Percentiles rank a stretch among this genome's conserved stretches.
Conservation (phyloP, 2,113 vertebrate species). For the Athene cunicularia region DNA sequence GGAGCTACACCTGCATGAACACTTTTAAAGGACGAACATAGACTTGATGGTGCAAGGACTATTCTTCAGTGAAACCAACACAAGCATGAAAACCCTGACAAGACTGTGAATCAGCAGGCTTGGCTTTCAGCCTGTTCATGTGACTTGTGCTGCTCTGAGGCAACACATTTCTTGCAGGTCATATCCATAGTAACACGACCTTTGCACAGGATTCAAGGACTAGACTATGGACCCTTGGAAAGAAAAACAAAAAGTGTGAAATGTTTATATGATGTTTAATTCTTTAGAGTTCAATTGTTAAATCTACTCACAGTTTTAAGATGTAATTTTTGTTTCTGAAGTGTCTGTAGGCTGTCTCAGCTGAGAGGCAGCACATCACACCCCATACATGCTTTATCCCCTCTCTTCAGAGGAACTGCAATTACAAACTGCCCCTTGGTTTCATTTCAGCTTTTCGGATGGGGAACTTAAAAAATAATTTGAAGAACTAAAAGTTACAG, state of each 20-base stretch:
- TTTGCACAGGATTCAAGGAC: conserved; percentile 69
- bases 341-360: background rate
- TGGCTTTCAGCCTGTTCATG: conserved; percentile 44
- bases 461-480: conserved; percentile 50
- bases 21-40: conserved; percentile 97
- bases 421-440: conserved; percentile 6
- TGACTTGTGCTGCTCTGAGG: conserved; percentile 38
- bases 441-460: conserved; percentile 29
- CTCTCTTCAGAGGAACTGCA: conserved; percentile 44
- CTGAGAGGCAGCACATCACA: background rate
- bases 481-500: background rate
- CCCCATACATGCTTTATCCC: conserved; percentile 1
- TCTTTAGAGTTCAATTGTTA: conserved; percentile 68
- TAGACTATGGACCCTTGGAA: conserved; percentile 58
- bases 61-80: background rate
- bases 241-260: conserved; percentile 45
- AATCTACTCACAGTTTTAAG: conserved; percentile 55
- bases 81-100: conserved; percentile 32
- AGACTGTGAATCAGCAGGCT: conserved; percentile 40
- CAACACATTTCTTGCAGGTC: conserved; percentile 53
- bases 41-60: background rate
- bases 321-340: conserved; percentile 49
- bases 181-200: conserved; percentile 66
- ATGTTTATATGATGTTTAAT: conserved; percentile 53
- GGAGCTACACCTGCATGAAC: conserved; percentile 98